Evolutionary conservation across 2,113 vertebrate genomes (phyloP).

Genomic region (Carassius gibelio): DNA sequence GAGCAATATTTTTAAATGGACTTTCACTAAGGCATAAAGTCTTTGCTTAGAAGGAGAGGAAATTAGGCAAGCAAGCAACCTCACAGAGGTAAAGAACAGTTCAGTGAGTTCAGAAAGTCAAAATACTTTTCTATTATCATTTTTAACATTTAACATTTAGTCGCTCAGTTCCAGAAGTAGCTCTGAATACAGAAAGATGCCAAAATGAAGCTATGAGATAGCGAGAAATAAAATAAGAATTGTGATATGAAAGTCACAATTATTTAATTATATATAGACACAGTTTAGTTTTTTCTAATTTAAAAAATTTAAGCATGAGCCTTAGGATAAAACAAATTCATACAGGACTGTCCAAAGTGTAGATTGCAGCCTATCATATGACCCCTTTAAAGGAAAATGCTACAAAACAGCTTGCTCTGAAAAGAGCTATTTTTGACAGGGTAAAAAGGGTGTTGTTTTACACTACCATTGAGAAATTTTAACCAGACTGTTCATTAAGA

Average conservation of each 20-base stretch:
- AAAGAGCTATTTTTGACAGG: too few species aligned
- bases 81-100: background rate
- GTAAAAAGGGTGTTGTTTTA: too few species aligned
- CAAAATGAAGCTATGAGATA: background rate
- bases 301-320: background rate
- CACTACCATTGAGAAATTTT: too few species aligned
- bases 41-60: background rate
- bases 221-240: too few species aligned
- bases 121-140: background rate
- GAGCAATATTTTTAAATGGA: background rate
- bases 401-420: too few species aligned
- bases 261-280: background rate
- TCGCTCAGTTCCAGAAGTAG: background rate
- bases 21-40: background rate
- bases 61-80: background rate
- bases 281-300: background rate
- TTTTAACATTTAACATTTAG: background rate
- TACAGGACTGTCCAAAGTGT: background rate
- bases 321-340: background rate
- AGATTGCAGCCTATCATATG: too few species aligned
- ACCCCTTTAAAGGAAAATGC: too few species aligned
- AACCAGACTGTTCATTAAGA: too few species aligned
- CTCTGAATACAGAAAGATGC: background rate
- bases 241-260: background rate
- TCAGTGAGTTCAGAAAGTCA: background rate